Conservation (phyloP, 2,797 vertebrate species). For the Sylvilagus floridanus region DNA sequence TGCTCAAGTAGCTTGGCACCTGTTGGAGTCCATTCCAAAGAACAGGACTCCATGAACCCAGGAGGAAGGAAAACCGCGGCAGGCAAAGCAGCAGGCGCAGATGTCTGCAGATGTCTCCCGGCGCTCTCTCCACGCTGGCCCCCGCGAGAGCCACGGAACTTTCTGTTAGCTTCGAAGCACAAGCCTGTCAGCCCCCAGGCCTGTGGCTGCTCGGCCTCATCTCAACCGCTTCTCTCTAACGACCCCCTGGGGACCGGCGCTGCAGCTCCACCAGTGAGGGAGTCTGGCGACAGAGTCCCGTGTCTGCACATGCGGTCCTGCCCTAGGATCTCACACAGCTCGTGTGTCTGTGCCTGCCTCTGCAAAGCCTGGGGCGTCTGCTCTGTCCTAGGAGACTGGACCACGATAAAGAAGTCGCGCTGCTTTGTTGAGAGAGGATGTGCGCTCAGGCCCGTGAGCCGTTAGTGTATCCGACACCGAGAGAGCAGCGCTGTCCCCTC, state of each 20-base stretch:
- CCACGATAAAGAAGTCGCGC: neutral
- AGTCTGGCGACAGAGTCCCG: neutral
- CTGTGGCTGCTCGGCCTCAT: neutral
- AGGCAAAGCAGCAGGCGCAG: neutral
- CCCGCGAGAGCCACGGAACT: neutral
- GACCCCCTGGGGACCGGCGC: neutral
- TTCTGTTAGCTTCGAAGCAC: neutral
- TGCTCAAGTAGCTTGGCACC: conserved; percentile 28
- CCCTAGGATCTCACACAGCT: neutral
- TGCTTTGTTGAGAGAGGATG: conserved; percentile 53
- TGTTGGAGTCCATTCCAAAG: conserved; percentile 44
- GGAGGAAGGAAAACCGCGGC: conserved; percentile 23
- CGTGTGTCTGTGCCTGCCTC: no score
- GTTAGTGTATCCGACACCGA: neutral
- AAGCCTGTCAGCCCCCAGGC: neutral
- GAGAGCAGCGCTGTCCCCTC: neutral
- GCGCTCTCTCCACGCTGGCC: neutral
- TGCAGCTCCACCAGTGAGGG: neutral
- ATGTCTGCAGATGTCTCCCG: neutral
- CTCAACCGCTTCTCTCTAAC: neutral
- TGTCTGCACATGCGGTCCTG: conserved; percentile 37
- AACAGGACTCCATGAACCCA: neutral
- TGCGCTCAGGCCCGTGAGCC: neutral
- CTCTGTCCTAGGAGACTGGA: neutral
- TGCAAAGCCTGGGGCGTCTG: conserved; percentile 54